These are phyloP conservation scores for Sceloporus undulatus DNA, from an alignment of 2,113 vertebrate genomes.

Conservation along the genomic window DNA sequence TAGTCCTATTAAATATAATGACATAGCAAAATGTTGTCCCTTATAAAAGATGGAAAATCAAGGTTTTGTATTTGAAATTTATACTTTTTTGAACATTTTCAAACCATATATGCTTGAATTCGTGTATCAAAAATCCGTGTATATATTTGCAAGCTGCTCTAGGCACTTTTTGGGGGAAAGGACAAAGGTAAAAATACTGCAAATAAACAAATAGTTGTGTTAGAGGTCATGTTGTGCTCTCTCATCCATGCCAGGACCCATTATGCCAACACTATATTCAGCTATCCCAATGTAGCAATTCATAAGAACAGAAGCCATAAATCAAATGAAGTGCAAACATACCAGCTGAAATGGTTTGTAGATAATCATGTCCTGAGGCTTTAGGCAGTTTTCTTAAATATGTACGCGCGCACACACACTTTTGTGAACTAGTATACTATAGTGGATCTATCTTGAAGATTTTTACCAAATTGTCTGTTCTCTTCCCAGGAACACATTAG, in stretches of 20 bases:
- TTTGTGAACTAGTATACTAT: neutral
- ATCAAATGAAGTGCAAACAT: constrained; percentile 38
- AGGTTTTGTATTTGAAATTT: too few relatives aligned
- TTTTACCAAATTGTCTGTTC: neutral
- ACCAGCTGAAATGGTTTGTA: constrained; percentile 21
- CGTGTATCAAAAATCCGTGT: neutral
- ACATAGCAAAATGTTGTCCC: too few relatives aligned
- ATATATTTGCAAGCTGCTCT: neutral
- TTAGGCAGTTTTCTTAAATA: neutral
- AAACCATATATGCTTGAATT: too few relatives aligned
- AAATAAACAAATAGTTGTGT: too few relatives aligned
- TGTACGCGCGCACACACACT: too few relatives aligned
- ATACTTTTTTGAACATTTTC: too few relatives aligned
- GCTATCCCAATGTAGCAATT: constrained; percentile 14
- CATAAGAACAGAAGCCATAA: constrained; percentile 18
- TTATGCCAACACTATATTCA: neutral
- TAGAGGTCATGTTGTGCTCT: neutral
- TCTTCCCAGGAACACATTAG: neutral
- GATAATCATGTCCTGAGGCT: constrained; percentile 31
- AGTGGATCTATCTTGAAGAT: neutral
- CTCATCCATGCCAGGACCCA: neutral
- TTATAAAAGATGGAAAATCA: too few relatives aligned
- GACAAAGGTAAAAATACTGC: neutral
- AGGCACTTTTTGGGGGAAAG: neutral
- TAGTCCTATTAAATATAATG: too few relatives aligned